Base-by-base conservation (phyloP, 1,140 invertebrate species). In the Atopsyche davidsoni region DNA sequence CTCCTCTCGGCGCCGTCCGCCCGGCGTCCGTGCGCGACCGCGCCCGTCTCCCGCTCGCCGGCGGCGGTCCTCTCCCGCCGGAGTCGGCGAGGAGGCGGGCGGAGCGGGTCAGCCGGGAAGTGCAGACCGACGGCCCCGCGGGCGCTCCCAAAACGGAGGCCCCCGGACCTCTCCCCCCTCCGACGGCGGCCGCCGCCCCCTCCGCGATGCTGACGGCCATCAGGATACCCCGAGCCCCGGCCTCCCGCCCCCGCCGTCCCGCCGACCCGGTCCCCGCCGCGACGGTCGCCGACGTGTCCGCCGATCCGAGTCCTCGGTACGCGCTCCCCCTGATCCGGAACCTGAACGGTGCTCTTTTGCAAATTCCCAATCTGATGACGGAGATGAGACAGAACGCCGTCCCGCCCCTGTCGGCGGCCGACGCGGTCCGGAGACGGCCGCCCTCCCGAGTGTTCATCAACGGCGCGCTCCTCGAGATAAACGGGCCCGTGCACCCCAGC, bases 281-380 rank as follows among this genome's bases (percentile, higher is more conserved):
- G 66, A 62, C 66, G 65, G 46, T 65, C 62, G 58, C 53, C n/a
- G n/a, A n/a, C n/a, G n/a, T n/a, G n/a, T n/a, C n/a, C n/a, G n/a
- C n/a, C n/a, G n/a, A 45, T 50, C 65, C 69, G 25, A 73, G 67
- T 63, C 69, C 70, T 25, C 69, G 71, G 53, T 68, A 72, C 63
- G 65, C 73, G 35, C 69, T 74, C 59, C 71, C 70, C 3, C 56
- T 73, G 9, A 58, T 74, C 51, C 72, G 73, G 54, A 74, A 74
- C 62, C 61, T 74, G 34, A 74, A 74, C 41, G 71, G 71, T 34
- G 63, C 70, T 34, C 65, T 74, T 19, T 63, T 74, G 13, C 70
- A 72, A 64, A 72, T 74, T 61, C 72, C 72, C 43, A 72, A 68
- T 60, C 51, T 74, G 51, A 68, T 74, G 66, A 62, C 70, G 4